A percentile compares a stretch with the other conserved stretches of the same genome.
Conservation (phyloP, 2,797 vertebrate species). For the Tiaroga cobitis region DNA sequence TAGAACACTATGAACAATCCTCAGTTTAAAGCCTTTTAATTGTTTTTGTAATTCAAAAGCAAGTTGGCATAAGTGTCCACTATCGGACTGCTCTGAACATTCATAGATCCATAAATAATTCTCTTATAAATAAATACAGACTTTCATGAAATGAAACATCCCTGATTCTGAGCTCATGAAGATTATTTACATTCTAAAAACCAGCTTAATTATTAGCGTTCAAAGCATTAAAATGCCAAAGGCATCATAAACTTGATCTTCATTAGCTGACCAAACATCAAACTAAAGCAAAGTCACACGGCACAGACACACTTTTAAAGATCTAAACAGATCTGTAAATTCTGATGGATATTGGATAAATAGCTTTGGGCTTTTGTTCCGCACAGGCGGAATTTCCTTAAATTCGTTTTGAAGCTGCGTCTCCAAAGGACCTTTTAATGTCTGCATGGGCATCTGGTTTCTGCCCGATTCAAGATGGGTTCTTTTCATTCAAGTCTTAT, state of each 20-base stretch:
- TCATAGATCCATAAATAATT: background rate
- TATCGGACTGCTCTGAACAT: background rate
- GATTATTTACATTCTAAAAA: background rate
- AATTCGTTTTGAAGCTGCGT: slow-evolving; percentile 59
- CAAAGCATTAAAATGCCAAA: background rate
- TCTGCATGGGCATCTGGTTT: slow-evolving; percentile 56
- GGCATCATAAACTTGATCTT: slow-evolving; percentile 19
- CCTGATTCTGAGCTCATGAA: background rate
- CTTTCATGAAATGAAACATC: slow-evolving; percentile 1
- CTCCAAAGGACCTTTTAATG: slow-evolving; percentile 56
- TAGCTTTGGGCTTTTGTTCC: slow-evolving; percentile 46
- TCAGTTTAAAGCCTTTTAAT: background rate
- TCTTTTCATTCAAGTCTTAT: slow-evolving; percentile 51
- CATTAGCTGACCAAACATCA: slow-evolving; percentile 27
- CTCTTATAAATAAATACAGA: background rate
- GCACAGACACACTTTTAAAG: background rate
- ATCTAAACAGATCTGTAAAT: slow-evolving; percentile 45
- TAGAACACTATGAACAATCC: background rate
- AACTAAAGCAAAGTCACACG: slow-evolving; percentile 2
- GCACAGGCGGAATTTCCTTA: slow-evolving; percentile 53
- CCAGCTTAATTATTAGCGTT: background rate
- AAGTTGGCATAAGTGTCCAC: background rate
- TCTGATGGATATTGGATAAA: slow-evolving; percentile 39
- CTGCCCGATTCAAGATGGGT: slow-evolving; percentile 49
- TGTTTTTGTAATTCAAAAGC: background rate